Evolutionary conservation across 2,797 vertebrate genomes (phyloP), one percentile per base, ranked within the genome.

Genomic region (Clarias platycephalus): DNA sequence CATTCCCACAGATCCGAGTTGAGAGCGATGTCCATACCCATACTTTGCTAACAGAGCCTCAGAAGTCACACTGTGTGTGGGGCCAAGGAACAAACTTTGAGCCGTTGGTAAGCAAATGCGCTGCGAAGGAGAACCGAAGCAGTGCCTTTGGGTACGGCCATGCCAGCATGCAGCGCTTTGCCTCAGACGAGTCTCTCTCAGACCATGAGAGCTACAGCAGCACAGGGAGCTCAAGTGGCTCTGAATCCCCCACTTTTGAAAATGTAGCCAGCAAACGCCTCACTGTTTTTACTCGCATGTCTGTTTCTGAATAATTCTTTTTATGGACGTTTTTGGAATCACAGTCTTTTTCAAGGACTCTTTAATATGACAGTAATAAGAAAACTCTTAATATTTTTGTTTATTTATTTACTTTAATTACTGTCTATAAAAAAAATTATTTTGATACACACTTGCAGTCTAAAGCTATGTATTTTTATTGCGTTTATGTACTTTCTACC

Each of bases 181-280:
- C 96, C 28, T 97, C 96, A 0, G 93, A 96, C 78, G 96, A 95
- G 89, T 97, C 96, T 1, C 93, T 97, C 58, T 92, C 93, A 66
- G 96, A 97, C 88, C 90, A 88, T 62, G 96, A 96, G 84, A 95
- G 95, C 91, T 96, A 95, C 93, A 96, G 95, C 92, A 96, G 95
- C 93, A 94, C 93, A 12, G 91, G 93, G 28, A 94, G 95, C 34
- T 92, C 93, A 57, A 96, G 96, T 7, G 95, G 96, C n/a, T 93
- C 92, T 0, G 95, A 96, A 84, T 97, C 96, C 0, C 96, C 96
- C 0, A 95, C 94, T 0, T 96, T 96, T 2, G 96, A 97, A 28
- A 90, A 86, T 0, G 89, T 91, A 0, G 89, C 91, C 85, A 89
- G 80, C 90, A 93, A 94, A 90, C 93, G 95, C 80, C 94, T 97